A percentile compares a stretch with the other conserved stretches of the same genome.
phyloP scores from a whole-genome alignment of 2,797 vertebrate genomes.

The Miichthys miiuy region DNA sequence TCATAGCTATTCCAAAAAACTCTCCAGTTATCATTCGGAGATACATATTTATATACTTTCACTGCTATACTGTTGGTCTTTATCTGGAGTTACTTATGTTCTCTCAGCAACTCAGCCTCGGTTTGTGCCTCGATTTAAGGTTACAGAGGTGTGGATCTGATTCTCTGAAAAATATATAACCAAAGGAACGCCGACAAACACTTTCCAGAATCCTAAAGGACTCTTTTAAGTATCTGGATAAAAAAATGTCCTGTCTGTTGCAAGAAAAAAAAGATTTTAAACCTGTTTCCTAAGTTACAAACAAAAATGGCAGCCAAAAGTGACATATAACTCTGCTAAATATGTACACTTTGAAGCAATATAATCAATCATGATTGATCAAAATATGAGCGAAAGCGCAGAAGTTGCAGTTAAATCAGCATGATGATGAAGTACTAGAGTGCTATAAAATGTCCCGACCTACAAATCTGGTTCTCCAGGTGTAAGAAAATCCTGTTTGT shows the following conservation, averaged over 20 bases:
- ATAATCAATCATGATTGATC: too few relatives aligned
- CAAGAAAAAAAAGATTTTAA: background rate
- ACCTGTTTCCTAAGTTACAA: too few relatives aligned
- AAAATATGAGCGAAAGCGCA: too few relatives aligned
- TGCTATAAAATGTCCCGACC: too few relatives aligned
- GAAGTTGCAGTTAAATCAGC: too few relatives aligned
- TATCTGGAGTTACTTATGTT: background rate
- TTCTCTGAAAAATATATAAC: background rate
- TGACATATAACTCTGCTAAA: too few relatives aligned
- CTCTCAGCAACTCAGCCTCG: background rate
- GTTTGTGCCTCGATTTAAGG: slow-evolving; percentile 1
- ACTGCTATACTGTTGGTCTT: background rate
- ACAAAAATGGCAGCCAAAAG: too few relatives aligned
- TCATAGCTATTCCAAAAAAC: slow-evolving; percentile 1
- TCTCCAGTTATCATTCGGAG: background rate
- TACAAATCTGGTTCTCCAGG: too few relatives aligned
- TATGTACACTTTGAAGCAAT: too few relatives aligned
- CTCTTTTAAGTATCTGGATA: background rate
- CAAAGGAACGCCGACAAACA: background rate
- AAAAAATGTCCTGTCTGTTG: background rate
- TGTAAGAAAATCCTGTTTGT: too few relatives aligned
- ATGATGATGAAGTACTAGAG: too few relatives aligned
- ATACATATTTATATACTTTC: background rate
- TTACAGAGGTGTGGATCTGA: background rate
- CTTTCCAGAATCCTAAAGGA: background rate